phyloP scores from a whole-genome alignment of 2,888 invertebrate genomes.

The Tinea pellionella region DNA sequence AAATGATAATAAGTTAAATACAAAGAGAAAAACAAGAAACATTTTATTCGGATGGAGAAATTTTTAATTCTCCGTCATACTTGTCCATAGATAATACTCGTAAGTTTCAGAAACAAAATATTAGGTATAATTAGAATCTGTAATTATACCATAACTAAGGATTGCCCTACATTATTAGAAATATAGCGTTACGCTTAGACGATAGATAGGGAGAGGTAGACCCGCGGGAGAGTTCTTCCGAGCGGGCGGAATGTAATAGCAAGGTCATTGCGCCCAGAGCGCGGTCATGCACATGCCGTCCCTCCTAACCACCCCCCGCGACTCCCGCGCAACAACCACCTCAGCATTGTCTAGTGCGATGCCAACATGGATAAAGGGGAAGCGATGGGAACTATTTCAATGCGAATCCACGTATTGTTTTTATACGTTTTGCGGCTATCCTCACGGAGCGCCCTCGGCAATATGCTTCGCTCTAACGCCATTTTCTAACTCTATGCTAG shows the following conservation, averaged over 20 bases:
- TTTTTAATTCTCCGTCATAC: no score
- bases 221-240: conserved; percentile 36
- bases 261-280: conserved; percentile 67
- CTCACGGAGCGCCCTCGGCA: conserved; percentile 39
- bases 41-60: no score
- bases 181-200: not conserved
- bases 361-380: conserved; percentile 60
- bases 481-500: conserved; percentile 44
- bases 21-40: no score
- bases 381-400: conserved; percentile 59
- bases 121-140: no score
- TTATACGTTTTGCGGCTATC: conserved; percentile 11
- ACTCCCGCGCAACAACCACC: conserved; percentile 28
- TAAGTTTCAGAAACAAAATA: no score
- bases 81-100: no score
- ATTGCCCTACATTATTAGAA: not conserved
- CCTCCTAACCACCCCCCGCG: conserved; percentile 24
- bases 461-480: conserved; percentile 49
- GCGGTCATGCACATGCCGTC: conserved; percentile 63
- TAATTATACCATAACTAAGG: not conserved
- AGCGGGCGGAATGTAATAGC: conserved; percentile 51
- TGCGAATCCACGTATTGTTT: conserved; percentile 54
- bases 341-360: conserved; percentile 61
- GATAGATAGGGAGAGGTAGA: not conserved
- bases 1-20: no score